These are phyloP conservation scores for Pomacea maculata DNA, from an alignment of 1,140 invertebrate species.

Conservation along the genomic window DNA sequence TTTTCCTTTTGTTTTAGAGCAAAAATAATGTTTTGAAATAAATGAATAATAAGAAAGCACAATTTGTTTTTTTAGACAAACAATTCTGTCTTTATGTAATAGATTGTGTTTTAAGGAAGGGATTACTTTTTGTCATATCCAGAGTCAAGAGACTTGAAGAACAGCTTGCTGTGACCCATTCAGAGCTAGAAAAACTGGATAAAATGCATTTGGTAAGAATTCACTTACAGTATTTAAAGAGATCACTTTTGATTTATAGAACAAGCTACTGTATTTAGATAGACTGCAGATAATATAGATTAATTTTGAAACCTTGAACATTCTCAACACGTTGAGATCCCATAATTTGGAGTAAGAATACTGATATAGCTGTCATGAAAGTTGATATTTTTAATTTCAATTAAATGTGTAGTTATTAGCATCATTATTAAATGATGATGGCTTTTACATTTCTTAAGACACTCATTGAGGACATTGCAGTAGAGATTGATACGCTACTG, in stretches of 20 bases:
- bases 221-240: too few species aligned
- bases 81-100: too few species aligned
- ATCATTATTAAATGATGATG: neutral
- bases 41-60: too few species aligned
- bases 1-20: neutral
- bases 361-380: neutral
- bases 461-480: slow-evolving; percentile 52
- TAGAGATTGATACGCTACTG: slow-evolving; percentile 54
- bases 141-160: slow-evolving; percentile 51
- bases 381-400: neutral
- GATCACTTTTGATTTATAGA: too few species aligned
- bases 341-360: too few species aligned
- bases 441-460: slow-evolving; percentile 35
- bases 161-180: slow-evolving; percentile 43
- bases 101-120: neutral
- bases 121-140: neutral
- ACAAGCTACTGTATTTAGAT: too few species aligned
- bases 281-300: neutral
- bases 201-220: slow-evolving; percentile 44
- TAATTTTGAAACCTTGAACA: neutral
- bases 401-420: neutral
- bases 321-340: neutral
- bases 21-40: too few species aligned
- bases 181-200: slow-evolving; percentile 47
- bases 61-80: too few species aligned